Base-by-base conservation (phyloP, 2,113 vertebrate species). In the human region DNA sequence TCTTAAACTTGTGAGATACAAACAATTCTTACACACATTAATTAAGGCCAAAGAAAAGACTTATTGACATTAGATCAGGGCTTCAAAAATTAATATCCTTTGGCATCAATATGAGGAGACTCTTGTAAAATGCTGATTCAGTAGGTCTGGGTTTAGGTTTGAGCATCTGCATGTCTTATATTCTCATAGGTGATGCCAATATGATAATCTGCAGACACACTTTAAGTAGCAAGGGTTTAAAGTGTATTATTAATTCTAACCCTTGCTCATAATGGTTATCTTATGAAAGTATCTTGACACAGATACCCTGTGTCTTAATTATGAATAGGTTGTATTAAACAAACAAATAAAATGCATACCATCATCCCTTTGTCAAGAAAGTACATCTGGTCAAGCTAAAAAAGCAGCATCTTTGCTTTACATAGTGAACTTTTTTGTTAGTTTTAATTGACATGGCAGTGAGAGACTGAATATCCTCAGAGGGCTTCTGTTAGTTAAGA, bases 401-500 rank as follows among this genome's bases (percentile, higher is more conserved):
- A 90, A 23, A 55, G n/a, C 8, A 95, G 52, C 32, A 64, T 52
- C 75, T 85, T 73, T 93, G 43, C 45, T 89, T 89, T 89, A 55
- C 40, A 86, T 1, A 45, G 17, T 50, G 5, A 93, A 76, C 72
- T 55, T 38, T 92, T 95, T 70, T 84, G 75, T 35, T 50, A 45
- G 25, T 96, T 96, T 91, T 72, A 92, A 75, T 82, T 30, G 35
- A 82, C 50, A 70, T 55, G 57, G 6, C n/a, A 52, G 35, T 1
- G 5, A 89, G 45, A 93, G 40, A 48, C 52, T 57, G 27, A 68
- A 64, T 81, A 64, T 93, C 13, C 76, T 83, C 70, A 52, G 14
- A 89, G 30, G 43, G 9, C 22, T 88, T 82, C 88, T 80, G 48
- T 93, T 96, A 93, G 94, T 94, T 79, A 97, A 95, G 93, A 94